Conservation (phyloP, 1,140 invertebrate species). For the Drosophila grimshawi region DNA sequence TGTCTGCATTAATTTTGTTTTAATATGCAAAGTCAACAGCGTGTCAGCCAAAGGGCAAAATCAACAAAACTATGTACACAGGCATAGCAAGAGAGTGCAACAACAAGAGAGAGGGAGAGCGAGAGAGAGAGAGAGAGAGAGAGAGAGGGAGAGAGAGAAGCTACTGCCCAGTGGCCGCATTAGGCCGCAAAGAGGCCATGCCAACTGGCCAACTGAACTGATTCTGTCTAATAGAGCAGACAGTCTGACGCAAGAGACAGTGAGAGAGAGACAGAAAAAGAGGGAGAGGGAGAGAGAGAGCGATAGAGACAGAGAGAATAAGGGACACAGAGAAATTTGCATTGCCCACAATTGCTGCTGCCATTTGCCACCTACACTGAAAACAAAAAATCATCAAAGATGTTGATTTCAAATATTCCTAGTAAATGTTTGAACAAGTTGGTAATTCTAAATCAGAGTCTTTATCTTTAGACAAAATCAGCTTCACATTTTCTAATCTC, state of each 20-base stretch:
- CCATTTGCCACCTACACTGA: not conserved
- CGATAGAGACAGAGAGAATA: not conserved
- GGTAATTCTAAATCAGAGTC: too few relatives aligned
- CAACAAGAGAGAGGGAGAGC: not conserved
- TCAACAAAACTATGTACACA: conserved; percentile 64
- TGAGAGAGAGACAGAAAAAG: not conserved
- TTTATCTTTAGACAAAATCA: too few relatives aligned
- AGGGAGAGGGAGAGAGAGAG: not conserved
- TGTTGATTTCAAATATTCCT: too few relatives aligned
- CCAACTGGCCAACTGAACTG: conserved; percentile 61
- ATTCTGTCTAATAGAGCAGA: conserved; percentile 56
- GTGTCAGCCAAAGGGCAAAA: conserved; percentile 77
- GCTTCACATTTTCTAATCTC: too few relatives aligned
- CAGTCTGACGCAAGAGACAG: not conserved
- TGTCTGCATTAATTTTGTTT: conserved; percentile 76
- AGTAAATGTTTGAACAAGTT: too few relatives aligned
- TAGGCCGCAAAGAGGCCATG: conserved; percentile 52
- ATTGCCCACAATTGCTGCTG: conserved; percentile 25
- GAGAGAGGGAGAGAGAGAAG: conserved; percentile 1
- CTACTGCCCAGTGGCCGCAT: conserved; percentile 67
- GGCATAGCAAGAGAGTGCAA: not conserved
- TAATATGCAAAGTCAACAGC: conserved; percentile 81
- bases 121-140: not conserved
- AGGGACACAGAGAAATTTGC: conserved; percentile 28
- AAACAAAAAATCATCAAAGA: not conserved